Evolutionary conservation across 2,113 vertebrate species (phyloP).

Genomic region (Grallaria varia): DNA sequence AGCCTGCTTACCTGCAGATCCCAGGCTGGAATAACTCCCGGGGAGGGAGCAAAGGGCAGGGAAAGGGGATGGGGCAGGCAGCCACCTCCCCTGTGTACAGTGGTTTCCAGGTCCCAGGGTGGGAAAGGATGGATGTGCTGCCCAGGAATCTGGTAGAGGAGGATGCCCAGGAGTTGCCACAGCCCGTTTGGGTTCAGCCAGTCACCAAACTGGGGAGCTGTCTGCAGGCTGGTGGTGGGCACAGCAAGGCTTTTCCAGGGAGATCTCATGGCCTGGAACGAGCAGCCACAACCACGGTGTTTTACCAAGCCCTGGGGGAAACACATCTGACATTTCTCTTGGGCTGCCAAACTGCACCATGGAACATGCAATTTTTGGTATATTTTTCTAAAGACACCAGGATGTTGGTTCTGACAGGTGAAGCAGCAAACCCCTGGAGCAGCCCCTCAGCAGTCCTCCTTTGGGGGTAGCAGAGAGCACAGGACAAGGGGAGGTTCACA

Average conservation of each 20-base stretch:
- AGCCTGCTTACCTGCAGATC: neutral
- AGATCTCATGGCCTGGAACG: neutral
- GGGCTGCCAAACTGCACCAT: neutral
- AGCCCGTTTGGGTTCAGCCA: fast-evolving
- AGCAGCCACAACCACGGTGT: fast-evolving
- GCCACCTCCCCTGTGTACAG: fast-evolving
- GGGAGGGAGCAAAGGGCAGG: neutral
- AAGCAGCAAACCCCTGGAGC: neutral
- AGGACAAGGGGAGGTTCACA: fast-evolving
- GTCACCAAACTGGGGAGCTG: neutral
- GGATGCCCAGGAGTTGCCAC: neutral
- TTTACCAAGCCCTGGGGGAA: neutral
- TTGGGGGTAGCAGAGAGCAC: neutral
- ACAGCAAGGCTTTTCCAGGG: neutral
- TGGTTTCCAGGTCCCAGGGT: neutral
- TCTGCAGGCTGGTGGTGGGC: neutral
- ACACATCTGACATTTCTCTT: neutral
- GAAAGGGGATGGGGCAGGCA: neutral
- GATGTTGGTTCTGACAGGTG: neutral
- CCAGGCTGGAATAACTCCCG: neutral
- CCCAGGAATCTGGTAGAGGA: fast-evolving
- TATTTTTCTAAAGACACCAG: neutral
- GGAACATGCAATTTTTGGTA: neutral
- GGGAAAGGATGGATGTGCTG: neutral
- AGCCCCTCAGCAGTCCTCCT: neutral